Base-by-base conservation (phyloP, 2,113 vertebrate genomes). In the Micronycteris hirsuta region DNA sequence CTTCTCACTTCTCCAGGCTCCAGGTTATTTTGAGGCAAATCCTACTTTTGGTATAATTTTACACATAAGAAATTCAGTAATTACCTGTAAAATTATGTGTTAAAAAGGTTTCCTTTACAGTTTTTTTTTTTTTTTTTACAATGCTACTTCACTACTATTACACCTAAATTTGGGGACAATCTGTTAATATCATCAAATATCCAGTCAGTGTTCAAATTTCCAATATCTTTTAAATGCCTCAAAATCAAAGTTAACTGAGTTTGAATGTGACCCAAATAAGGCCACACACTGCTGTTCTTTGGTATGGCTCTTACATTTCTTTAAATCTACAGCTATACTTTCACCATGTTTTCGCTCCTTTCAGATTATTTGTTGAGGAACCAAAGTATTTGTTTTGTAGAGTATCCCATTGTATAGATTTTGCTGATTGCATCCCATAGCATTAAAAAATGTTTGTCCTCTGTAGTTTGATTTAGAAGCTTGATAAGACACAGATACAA, bases 341-440 rank as follows among this genome's bases (percentile, higher is more conserved):
- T 68, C 28, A 38, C 36, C 58, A 11, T 12, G 4, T 7, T 49
- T 71, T 8, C 7, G n/a, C 22, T 2, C 49, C 19, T 73, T 87
- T 93, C 73, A 86, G 33, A 31, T 87, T n/a, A 47, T n/a, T 91
- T 87, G 13, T 87, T 81, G 54, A 71, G 45, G 43, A 76, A 49
- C 4, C 15, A 67, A 5, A 4, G 26, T 63, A 28, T 65, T 54
- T 63, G 22, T 92, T n/a, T 45, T 26, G 3, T 41, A 31, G 76
- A 43, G 12, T 52, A 84, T 26, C 5, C 4, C 31, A 45, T 8
- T 70, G 1, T 14, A 49, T 41, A 13, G 28, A 70, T n/a, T 88
- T 91, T 84, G 10, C 31, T 78, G 16, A 16, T 77, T 61, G n/a
- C 49, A 54, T 63, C 3, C 8, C 61, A 41, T 4, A 5, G 9